Base-by-base conservation (phyloP, 2,113 vertebrate species). In the Oryzias javanicus region DNA sequence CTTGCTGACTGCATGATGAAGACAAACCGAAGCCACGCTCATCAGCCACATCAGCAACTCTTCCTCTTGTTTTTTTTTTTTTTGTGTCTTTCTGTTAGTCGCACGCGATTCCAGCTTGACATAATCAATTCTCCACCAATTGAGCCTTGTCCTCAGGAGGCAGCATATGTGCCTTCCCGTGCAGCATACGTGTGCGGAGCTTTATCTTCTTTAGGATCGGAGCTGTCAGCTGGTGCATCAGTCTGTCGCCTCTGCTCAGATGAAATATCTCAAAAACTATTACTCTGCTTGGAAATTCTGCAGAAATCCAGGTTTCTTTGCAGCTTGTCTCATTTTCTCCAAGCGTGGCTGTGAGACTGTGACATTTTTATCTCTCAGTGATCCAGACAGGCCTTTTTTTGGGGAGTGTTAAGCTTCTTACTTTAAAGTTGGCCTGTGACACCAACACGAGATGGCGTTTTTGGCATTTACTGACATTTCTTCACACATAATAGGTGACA, bases 71-170 rank as follows among this genome's bases (percentile, higher is more conserved):
- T n/a, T 46, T 18, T n/a, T n/a, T n/a, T n/a, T 27, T 35, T 27
- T 66, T 55, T 65, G 13, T n/a, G 52, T 47, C 35, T 16, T 52
- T 54, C 64, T 18, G 25, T 1, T 49, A 4, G 16, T 16, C 35
- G 50, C 47, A 1, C 49, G 29, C 5, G 48, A 40, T 35, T 61
- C 67, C 47, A 10, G 51, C 55, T 63, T 55, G 62, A 64, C 64
- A 41, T 49, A 80, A 85, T 86, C 80, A 80, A 78, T 84, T 61
- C 66, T 55, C 18, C 25, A n/a, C 13, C 15, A 61, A 29, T 18
- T 40, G 64, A 61, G 29, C 50, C 49, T 2, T 46, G 57, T 51
- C 19, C 67, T 3, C 22, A 35, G 29, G 18, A 27, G 22, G 58
- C 16, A 42, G 16, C 15, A 19, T 54, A 1, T 18, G 53, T 63